Base-by-base conservation (phyloP, 2,797 vertebrate genomes). In the Propithecus deckenii region DNA sequence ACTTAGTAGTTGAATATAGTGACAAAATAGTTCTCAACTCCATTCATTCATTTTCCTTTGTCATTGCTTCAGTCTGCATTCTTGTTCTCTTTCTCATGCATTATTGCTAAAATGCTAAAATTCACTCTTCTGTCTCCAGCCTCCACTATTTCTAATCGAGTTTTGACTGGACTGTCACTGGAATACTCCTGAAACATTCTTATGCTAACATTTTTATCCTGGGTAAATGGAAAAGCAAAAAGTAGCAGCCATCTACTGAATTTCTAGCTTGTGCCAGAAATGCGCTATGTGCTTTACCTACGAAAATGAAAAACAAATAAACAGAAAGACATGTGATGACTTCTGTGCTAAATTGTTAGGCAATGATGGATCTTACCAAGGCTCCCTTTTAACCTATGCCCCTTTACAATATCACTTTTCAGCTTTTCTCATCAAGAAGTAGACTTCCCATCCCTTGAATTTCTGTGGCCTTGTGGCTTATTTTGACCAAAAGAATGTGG, bases 251-350 rank as follows among this genome's bases (percentile, higher is more conserved):
- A 57, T 48, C 4, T 84, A 52, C 57, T 50, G 52, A 74, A 79
- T 69, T 87, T 1, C 18, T 67, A 46, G 41, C 38, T 89, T 89
- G 57, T 67, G 22, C 7, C 15, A 83, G 18, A 86, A 25, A 7
- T 75, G 15, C 71, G 8, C 41, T 74, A 71, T 5, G 10, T 32
- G 5, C 15, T 90, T 57, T 43, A 74, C 38, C 32, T 35, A 5
- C 88, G 32, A 93, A 78, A 76, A 94, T 72, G 9, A 41, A 67
- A 48, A 87, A 63, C 6, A 43, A 63, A 41, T 32, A 32, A 25
- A 63, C 1, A 20, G 86, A 85, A 83, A 41, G 23, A 65, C 4
- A 3, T 50, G 12, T 6, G n/a, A n/a, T 67, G 25, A 87, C 7
- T 83, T 75, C 11, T 28, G 1, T 25, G 55, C 30, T 52, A 10